Evolutionary conservation across 2,797 vertebrate species (phyloP).

Genomic region (Mus caroli): DNA sequence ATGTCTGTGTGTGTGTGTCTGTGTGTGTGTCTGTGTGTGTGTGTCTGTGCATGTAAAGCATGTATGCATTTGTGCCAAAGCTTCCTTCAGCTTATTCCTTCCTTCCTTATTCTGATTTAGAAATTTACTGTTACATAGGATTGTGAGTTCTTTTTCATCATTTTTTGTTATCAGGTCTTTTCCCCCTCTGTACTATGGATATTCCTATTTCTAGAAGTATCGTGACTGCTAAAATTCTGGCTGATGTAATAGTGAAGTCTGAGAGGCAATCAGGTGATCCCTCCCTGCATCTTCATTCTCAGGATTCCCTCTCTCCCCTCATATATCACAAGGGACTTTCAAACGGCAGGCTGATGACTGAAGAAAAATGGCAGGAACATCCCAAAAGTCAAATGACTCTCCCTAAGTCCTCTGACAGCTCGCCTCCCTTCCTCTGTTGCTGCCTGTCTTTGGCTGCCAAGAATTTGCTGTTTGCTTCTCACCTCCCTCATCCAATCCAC

Average conservation of each 20-base stretch:
- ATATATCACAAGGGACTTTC: conserved; percentile 48
- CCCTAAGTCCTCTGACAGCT: conserved; percentile 76
- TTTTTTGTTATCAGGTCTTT: neutral
- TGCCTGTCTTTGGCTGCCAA: conserved; percentile 82
- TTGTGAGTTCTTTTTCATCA: neutral
- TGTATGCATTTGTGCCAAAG: neutral
- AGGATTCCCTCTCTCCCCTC: neutral
- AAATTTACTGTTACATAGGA: neutral
- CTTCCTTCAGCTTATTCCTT: neutral
- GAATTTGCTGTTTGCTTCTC: conserved; percentile 85
- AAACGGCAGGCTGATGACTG: conserved; percentile 44
- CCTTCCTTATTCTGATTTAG: neutral
- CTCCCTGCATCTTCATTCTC: conserved; percentile 14
- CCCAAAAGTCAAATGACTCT: conserved; percentile 68
- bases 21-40: neutral
- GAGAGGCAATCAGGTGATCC: neutral
- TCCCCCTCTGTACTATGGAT: neutral
- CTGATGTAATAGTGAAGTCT: neutral
- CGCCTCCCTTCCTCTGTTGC: conserved; percentile 62
- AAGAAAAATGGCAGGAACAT: conserved; percentile 66
- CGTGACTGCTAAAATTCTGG: conserved; percentile 27
- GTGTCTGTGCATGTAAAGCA: neutral
- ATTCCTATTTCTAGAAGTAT: conserved; percentile 17
- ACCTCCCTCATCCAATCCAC: conserved; percentile 83
- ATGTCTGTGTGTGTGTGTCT: neutral